Evolutionary conservation across 1,140 invertebrate genomes (phyloP).

Genomic region (Nebria ingens): DNA sequence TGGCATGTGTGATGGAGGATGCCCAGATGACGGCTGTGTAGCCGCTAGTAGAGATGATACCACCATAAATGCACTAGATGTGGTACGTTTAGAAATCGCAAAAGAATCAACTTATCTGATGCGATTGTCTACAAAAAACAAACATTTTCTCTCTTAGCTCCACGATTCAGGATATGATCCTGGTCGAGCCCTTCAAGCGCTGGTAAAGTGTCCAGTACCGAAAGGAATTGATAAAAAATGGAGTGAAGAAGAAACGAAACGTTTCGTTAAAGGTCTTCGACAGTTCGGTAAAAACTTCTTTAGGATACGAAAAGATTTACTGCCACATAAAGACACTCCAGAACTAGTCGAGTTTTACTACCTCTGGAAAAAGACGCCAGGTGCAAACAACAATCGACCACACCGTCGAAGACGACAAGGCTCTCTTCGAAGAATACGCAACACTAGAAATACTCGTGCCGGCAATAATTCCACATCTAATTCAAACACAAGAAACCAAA

Average conservation of each 20-base stretch:
- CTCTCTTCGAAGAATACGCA: slow-evolving; percentile 78
- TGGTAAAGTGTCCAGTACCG: slow-evolving; percentile 93
- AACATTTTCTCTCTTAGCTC: too few species aligned
- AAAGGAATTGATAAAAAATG: slow-evolving; percentile 96
- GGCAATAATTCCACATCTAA: slow-evolving; percentile 41
- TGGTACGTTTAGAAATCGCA: slow-evolving; percentile 44
- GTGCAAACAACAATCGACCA: slow-evolving; percentile 86
- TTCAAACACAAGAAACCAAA: slow-evolving; percentile 32
- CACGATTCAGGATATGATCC: slow-evolving; percentile 94
- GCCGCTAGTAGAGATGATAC: slow-evolving; percentile 95
- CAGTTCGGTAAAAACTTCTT: slow-evolving; percentile 99
- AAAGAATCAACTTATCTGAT: slow-evolving; percentile 1
- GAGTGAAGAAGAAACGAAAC: slow-evolving; percentile 95
- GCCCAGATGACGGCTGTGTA: slow-evolving; percentile 90
- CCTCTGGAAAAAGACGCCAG: slow-evolving; percentile 99
- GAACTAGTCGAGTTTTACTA: slow-evolving; percentile 99
- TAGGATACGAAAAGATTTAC: slow-evolving; percentile 89
- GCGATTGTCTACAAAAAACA: too few species aligned
- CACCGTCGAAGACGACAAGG: slow-evolving; percentile 79
- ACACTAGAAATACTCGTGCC: slow-evolving; percentile 55
- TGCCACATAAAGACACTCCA: slow-evolving; percentile 92
- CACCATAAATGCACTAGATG: slow-evolving; percentile 93
- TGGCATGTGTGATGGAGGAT: slow-evolving; percentile 94
- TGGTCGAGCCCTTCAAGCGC: slow-evolving; percentile 85
- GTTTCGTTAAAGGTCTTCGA: slow-evolving; percentile 94